These are phyloP conservation scores for Uria aalge DNA, from an alignment of 2,113 vertebrate species.

Conservation along the genomic window DNA sequence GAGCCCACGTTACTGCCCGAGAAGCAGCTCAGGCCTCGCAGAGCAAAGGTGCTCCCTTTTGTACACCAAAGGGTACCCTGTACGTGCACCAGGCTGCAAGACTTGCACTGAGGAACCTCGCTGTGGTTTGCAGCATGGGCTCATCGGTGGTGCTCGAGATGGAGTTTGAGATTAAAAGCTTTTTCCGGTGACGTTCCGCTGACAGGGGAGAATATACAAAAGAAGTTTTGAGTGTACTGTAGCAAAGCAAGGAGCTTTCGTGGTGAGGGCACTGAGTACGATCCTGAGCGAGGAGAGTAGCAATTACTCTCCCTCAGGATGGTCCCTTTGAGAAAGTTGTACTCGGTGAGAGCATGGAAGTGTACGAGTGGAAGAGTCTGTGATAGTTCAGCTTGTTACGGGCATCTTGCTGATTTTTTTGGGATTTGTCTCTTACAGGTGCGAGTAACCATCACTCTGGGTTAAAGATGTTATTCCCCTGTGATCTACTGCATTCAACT, in stretches of 20 bases:
- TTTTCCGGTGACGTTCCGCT: background rate
- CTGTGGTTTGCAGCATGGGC: background rate
- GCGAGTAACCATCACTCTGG: background rate
- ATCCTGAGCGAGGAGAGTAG: too few species aligned
- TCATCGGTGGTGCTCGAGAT: fast-evolving
- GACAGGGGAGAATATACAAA: background rate
- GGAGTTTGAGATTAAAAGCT: background rate
- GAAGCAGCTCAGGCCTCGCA: background rate
- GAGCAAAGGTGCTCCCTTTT: background rate
- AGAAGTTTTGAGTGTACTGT: background rate
- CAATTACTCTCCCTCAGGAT: background rate
- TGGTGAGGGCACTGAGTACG: background rate
- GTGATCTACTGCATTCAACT: too few species aligned
- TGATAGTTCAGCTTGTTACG: fast-evolving
- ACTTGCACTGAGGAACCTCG: fast-evolving
- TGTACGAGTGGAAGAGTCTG: background rate
- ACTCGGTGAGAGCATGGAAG: fast-evolving
- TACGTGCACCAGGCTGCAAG: background rate
- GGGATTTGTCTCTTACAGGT: fast-evolving
- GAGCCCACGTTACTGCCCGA: background rate
- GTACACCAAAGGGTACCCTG: too few species aligned
- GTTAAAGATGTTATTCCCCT: background rate
- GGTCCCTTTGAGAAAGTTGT: background rate
- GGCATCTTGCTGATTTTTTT: background rate
- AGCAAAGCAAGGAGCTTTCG: background rate